Base-by-base conservation (phyloP, 2,797 vertebrate species). In the Hypotaenidia philippensis region DNA sequence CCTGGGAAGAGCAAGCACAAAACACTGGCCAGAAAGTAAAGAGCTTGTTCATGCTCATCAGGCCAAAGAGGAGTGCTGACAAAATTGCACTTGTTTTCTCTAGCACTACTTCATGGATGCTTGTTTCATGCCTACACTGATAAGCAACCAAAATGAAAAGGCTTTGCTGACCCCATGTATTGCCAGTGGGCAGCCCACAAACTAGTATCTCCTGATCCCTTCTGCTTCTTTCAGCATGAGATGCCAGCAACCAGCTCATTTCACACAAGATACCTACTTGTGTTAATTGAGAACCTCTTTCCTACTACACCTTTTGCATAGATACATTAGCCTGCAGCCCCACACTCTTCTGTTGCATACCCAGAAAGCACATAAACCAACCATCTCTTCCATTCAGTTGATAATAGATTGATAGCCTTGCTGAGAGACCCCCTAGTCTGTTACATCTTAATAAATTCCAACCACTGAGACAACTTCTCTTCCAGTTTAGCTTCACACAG, bases 41-140 rank as follows among this genome's bases (percentile, higher is more conserved):
- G 36, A 65, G 25, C 56, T 80, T 69, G 34, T 31, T 83, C 26
- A 5, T 14, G 1, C 9, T 70, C 56, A 52, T 27, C 47, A 45
- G 40, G 41, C 32, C 83, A 77, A 44, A 80, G 0, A 87, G 31
- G 25, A 68, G 36, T 5, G 20, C 64, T 77, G 87, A 11, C 36
- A 59, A 1, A 65, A 9, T 1, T 1, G 14, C 56, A 0, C 49
- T 45, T 2, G 4, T 36, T 34, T 79, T 3, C 47, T 52, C 13
- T 25, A 69, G 53, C 12, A 6, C 0, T 34, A 9, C 34, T 27
- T 15, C 47, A 2, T 0, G 36, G 59, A 2, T 23, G 0, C 26
- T 50, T 66, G 22, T 22, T 80, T 20, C 11, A 10, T 23, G 11
- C 29, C 49, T 61, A 27, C 29, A 0, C 8, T n/a, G 41, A 25